Evolutionary conservation across 2,113 vertebrate genomes (phyloP).

Genomic region (Petromus typicus): DNA sequence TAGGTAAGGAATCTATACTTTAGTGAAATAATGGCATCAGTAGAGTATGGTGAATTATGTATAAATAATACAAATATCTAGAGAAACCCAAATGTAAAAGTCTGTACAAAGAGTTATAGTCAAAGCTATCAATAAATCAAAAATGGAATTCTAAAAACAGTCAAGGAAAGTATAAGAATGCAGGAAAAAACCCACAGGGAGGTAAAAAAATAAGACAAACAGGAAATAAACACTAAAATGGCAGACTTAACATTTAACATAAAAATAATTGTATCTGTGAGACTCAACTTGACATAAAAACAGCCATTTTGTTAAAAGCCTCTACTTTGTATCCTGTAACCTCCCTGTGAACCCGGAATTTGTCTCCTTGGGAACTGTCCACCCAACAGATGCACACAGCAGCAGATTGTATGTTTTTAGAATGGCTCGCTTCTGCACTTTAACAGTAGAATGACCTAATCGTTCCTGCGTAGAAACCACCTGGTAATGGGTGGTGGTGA

Average conservation of each 20-base stretch:
- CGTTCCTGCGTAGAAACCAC: no score
- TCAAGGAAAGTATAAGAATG: not conserved
- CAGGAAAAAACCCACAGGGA: not conserved
- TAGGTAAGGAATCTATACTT: not conserved
- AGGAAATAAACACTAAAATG: conserved; percentile 42
- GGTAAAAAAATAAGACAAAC: not conserved
- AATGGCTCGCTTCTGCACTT: no score
- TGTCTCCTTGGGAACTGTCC: no score
- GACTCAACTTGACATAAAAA: no score
- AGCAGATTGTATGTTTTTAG: no score
- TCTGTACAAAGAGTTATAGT: not conserved
- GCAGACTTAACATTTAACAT: not conserved
- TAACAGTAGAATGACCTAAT: no score
- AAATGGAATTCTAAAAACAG: conserved; percentile 5
- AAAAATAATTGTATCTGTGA: not conserved
- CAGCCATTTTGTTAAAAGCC: no score
- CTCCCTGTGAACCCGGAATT: no score
- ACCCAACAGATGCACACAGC: no score
- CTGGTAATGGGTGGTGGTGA: no score
- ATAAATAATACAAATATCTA: not conserved
- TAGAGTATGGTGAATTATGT: not conserved
- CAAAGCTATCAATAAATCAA: not conserved
- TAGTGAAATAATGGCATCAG: not conserved
- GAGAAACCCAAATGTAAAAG: not conserved
- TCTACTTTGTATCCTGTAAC: no score